Evolutionary conservation across 2,888 invertebrate species (phyloP).

Genomic region (Drosophila koepferae): DNA sequence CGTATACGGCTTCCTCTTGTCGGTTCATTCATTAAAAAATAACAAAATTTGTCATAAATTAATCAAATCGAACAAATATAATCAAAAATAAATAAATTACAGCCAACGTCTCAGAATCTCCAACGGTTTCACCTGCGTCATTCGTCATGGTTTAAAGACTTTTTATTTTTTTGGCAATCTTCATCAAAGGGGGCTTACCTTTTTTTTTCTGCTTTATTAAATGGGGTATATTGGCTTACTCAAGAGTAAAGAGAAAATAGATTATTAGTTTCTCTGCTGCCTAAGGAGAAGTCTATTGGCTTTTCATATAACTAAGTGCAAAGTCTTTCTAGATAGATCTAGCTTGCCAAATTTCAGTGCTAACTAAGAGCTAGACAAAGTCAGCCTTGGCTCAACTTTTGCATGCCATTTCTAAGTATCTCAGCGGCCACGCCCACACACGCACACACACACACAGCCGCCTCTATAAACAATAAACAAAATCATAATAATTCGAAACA

Average conservation of each 20-base stretch:
- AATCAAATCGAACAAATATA: slow-evolving; percentile 31
- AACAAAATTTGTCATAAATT: slow-evolving; percentile 16
- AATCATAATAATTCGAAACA: background rate
- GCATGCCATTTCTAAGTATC: background rate
- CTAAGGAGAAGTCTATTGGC: too few species aligned
- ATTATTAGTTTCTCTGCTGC: too few species aligned
- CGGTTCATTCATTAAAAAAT: slow-evolving; percentile 32
- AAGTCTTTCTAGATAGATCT: background rate
- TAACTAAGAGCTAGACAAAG: background rate
- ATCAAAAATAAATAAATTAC: slow-evolving; percentile 6
- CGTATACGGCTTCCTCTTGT: slow-evolving; percentile 5
- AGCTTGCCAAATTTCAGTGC: background rate
- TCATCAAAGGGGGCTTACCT: too few species aligned
- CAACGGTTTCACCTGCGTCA: slow-evolving; percentile 62
- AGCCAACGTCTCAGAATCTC: slow-evolving; percentile 29
- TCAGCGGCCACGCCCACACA: background rate
- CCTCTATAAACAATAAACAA: background rate
- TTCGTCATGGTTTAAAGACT: background rate
- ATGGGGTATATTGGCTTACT: background rate
- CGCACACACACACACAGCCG: background rate
- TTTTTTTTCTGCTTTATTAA: too few species aligned
- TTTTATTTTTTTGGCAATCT: too few species aligned
- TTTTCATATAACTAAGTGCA: too few species aligned
- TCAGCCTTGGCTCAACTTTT: background rate
- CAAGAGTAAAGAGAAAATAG: too few species aligned